These are phyloP conservation scores for Drosophila arizonae DNA, from an alignment of 1,140 invertebrate genomes.

Conservation along the genomic window DNA sequence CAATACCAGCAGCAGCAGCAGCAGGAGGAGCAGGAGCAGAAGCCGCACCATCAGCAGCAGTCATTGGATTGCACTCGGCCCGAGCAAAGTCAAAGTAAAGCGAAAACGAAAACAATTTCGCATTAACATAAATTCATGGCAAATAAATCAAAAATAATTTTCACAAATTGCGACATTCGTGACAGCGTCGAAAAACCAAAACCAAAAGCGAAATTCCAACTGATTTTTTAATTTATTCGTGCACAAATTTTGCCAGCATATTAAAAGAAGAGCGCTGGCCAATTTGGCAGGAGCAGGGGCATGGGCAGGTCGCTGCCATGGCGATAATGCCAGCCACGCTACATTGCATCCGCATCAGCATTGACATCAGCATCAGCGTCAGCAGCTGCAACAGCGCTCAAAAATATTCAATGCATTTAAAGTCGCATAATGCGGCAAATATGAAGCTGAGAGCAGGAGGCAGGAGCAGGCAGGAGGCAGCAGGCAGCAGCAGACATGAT, in stretches of 20 bases:
- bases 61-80: neutral
- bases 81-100: neutral
- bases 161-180: conserved; percentile 50
- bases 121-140: conserved; percentile 66
- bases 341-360: conserved; percentile 29
- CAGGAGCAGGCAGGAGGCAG: no score
- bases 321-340: conserved; percentile 23
- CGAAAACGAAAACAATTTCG: conserved; percentile 55
- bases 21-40: neutral
- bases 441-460: conserved; percentile 9
- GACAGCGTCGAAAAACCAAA: neutral
- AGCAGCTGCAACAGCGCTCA: conserved; percentile 9
- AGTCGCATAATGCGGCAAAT: conserved; percentile 39
- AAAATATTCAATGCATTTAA: conserved; percentile 64
- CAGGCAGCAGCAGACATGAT: no score
- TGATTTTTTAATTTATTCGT: conserved; percentile 81
- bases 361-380: conserved; percentile 28
- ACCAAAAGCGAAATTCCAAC: conserved; percentile 37
- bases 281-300: neutral
- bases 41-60: no score
- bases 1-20: neutral
- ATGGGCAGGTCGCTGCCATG: conserved; percentile 11
- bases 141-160: conserved; percentile 78
- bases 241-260: conserved; percentile 69
- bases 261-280: conserved; percentile 44